Evolutionary conservation across 2,113 vertebrate genomes (phyloP).

Genomic region (Hydropotes inermis): DNA sequence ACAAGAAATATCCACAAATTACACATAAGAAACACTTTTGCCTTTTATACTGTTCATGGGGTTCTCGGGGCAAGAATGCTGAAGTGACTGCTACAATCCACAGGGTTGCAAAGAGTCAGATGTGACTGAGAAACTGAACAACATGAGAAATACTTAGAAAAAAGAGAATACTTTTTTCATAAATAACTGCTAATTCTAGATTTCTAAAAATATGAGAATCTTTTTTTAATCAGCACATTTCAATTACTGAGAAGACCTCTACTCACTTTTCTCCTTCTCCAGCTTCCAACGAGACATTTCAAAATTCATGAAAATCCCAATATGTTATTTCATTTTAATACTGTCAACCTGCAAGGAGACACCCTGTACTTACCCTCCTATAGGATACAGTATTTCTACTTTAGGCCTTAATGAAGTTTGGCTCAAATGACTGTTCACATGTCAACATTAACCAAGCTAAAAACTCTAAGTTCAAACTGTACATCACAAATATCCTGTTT

Average conservation of each 20-base stretch:
- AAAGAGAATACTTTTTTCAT: background rate
- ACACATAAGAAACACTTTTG: background rate
- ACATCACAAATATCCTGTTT: background rate
- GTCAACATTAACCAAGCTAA: background rate
- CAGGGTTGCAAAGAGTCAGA: background rate
- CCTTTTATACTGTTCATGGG: background rate
- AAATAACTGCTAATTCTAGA: background rate
- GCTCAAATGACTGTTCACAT: background rate
- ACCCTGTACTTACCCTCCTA: background rate
- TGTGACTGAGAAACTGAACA: background rate
- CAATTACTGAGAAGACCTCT: background rate
- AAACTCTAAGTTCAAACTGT: background rate
- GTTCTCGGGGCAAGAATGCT: background rate
- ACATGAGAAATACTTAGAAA: background rate
- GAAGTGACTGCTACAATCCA: background rate
- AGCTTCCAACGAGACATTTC: background rate
- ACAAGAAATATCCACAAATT: background rate
- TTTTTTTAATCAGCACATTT: background rate
- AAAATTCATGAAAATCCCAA: background rate
- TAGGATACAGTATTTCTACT: background rate
- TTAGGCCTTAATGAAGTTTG: background rate
- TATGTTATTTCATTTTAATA: background rate
- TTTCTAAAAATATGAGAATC: constrained; percentile 16
- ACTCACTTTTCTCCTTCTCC: background rate
- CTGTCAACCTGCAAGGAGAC: background rate